A percentile compares a stretch with the other conserved stretches of the same genome.
phyloP scores from a whole-genome alignment of 2,797 vertebrate genomes.

The Chrosomus eos region DNA sequence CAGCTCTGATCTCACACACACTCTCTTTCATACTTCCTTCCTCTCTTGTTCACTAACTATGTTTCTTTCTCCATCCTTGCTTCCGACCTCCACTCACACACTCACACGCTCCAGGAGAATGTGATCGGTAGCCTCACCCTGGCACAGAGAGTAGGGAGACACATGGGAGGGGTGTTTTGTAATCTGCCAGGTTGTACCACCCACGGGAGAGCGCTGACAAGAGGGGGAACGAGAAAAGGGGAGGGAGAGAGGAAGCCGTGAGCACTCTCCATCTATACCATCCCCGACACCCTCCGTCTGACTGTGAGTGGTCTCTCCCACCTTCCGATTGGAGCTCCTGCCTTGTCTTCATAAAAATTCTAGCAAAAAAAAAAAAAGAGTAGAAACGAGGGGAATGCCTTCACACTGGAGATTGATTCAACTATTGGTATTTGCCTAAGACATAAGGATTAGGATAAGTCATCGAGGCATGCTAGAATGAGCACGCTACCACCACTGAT shows the following conservation, averaged over 20 bases:
- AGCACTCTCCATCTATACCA: slow-evolving; percentile 70
- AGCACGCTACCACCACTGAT: slow-evolving; percentile 22
- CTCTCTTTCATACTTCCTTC: slow-evolving; percentile 24
- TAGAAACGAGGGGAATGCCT: slow-evolving; percentile 59
- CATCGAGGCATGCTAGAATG: slow-evolving; percentile 48
- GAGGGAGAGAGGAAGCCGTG: slow-evolving; percentile 54
- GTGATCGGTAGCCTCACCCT: slow-evolving; percentile 75
- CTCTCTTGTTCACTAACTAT: slow-evolving; percentile 49
- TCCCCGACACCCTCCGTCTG: slow-evolving; percentile 72
- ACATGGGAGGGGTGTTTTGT: slow-evolving; percentile 86
- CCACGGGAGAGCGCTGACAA: slow-evolving; percentile 65
- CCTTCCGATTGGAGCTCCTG: slow-evolving; percentile 73
- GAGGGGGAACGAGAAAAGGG: slow-evolving; percentile 51
- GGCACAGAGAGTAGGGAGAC: slow-evolving; percentile 81
- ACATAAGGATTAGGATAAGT: slow-evolving; percentile 59
- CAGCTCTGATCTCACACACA: slow-evolving; percentile 60
- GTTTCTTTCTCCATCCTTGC: slow-evolving; percentile 46
- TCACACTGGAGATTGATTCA: slow-evolving; percentile 60
- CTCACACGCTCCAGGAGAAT: slow-evolving; percentile 69
- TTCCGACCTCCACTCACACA: slow-evolving; percentile 46
- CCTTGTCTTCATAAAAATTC: slow-evolving; percentile 67
- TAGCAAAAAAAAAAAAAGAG: slow-evolving; percentile 60
- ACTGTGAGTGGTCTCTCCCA: slow-evolving; percentile 75
- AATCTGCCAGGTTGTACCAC: slow-evolving; percentile 84
- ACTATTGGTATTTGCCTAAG: slow-evolving; percentile 56